Conservation (phyloP, 2,888 invertebrate species). For the Thymelicus lineola region DNA sequence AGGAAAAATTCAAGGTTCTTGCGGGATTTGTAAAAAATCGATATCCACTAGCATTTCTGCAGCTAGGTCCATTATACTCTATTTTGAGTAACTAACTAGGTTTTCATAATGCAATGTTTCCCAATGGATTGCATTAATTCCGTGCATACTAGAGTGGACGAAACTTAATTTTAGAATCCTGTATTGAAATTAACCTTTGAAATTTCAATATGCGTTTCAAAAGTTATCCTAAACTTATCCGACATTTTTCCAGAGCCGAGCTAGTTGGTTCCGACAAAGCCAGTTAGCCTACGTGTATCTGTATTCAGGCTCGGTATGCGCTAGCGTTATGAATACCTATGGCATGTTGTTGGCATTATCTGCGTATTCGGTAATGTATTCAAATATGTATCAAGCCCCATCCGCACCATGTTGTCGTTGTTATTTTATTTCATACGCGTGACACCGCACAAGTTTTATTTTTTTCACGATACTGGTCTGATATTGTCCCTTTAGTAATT, state of each 20-base stretch:
- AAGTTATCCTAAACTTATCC: slow-evolving; percentile 9
- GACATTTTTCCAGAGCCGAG: slow-evolving; percentile 9
- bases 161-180: neutral
- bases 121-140: too few species aligned
- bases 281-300: slow-evolving; percentile 53
- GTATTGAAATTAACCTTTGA: neutral
- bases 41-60: too few species aligned
- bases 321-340: slow-evolving; percentile 80
- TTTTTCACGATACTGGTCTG: slow-evolving; percentile 65
- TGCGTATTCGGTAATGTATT: slow-evolving; percentile 82
- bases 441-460: slow-evolving; percentile 74
- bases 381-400: slow-evolving; percentile 84
- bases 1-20: too few species aligned
- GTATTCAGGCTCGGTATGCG: slow-evolving; percentile 72
- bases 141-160: too few species aligned
- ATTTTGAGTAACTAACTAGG: too few species aligned
- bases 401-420: slow-evolving; percentile 78
- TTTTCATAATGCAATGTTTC: too few species aligned
- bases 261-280: slow-evolving; percentile 19
- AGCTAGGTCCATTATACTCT: too few species aligned
- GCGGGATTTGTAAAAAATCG: too few species aligned
- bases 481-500: slow-evolving; percentile 57
- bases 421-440: slow-evolving; percentile 83
- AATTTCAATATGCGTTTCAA: slow-evolving; percentile 8
- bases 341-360: slow-evolving; percentile 76